phyloP scores from a whole-genome alignment of 1,140 invertebrate species.

The Pectinophora gossypiella region DNA sequence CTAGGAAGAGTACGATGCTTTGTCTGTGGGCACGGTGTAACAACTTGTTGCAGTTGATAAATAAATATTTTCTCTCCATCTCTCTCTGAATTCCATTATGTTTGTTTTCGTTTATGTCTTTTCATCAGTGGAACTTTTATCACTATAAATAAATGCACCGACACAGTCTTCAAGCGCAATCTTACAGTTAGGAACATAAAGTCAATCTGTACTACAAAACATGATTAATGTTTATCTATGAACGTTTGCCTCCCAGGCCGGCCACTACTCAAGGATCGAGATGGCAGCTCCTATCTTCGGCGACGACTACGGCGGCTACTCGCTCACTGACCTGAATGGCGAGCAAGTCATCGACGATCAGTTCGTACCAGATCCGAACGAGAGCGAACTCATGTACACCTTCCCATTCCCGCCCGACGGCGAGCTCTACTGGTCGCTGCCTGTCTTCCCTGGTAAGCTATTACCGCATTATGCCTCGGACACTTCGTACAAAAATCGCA shows the following conservation, averaged over 20 bases:
- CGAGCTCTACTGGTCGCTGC: constrained; percentile 58
- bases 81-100: too few relatives aligned
- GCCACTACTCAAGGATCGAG: constrained; percentile 38
- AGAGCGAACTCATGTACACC: constrained; percentile 54
- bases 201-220: background rate
- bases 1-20: too few relatives aligned
- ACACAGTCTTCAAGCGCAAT: too few relatives aligned
- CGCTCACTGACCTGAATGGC: constrained; percentile 43
- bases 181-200: too few relatives aligned
- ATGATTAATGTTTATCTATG: background rate
- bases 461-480: too few relatives aligned
- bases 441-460: constrained; percentile 47
- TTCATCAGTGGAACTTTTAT: too few relatives aligned
- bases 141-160: too few relatives aligned
- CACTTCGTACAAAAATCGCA: too few relatives aligned
- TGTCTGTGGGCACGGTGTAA: too few relatives aligned
- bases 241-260: constrained; percentile 28
- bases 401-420: constrained; percentile 37
- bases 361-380: constrained; percentile 41
- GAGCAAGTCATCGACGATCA: constrained; percentile 44
- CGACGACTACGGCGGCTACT: constrained; percentile 49
- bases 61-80: too few relatives aligned
- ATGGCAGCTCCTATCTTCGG: constrained; percentile 54
- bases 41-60: too few relatives aligned
- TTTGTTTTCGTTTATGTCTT: too few relatives aligned